Evolutionary conservation across 2,113 vertebrate species (phyloP).

Genomic region (Hyperopisus bebe): DNA sequence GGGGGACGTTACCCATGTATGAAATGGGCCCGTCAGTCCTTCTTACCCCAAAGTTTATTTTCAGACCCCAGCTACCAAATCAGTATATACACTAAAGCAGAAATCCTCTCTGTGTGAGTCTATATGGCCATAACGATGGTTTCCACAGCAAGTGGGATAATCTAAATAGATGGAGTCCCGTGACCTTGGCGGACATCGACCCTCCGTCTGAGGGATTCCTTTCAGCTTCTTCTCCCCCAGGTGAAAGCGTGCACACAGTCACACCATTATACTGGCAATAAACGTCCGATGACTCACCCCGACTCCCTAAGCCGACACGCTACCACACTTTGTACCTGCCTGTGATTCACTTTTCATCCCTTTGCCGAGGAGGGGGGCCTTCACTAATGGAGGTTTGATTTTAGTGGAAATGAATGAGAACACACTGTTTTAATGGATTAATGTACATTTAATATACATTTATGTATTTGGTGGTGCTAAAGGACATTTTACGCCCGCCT

Average conservation of each 20-base stretch:
- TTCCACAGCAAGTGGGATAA: slow-evolving; percentile 36
- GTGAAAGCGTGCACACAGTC: not conserved
- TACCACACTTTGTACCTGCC: not conserved
- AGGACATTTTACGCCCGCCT: not conserved
- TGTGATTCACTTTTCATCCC: not conserved
- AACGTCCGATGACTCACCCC: not conserved
- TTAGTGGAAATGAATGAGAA: not conserved
- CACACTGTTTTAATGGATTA: not conserved
- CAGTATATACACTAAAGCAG: slow-evolving; percentile 28
- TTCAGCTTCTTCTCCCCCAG: slow-evolving; percentile 10
- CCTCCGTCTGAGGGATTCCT: slow-evolving; percentile 8
- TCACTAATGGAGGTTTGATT: not conserved
- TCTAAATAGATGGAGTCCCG: slow-evolving; percentile 29
- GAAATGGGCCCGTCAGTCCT: not conserved
- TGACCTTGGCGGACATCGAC: slow-evolving; percentile 14
- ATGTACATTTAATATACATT: not conserved
- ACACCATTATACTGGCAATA: not conserved
- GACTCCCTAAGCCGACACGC: too few species aligned
- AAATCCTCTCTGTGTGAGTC: slow-evolving; percentile 25
- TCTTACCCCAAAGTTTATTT: slow-evolving; percentile 34
- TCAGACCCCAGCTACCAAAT: slow-evolving; percentile 32
- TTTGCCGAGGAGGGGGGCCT: not conserved
- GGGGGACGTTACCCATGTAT: slow-evolving; percentile 7
- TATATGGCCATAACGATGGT: slow-evolving; percentile 30
- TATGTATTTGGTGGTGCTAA: not conserved